phyloP scores from a whole-genome alignment of 2,113 vertebrate species.

The Aythya baeri region DNA sequence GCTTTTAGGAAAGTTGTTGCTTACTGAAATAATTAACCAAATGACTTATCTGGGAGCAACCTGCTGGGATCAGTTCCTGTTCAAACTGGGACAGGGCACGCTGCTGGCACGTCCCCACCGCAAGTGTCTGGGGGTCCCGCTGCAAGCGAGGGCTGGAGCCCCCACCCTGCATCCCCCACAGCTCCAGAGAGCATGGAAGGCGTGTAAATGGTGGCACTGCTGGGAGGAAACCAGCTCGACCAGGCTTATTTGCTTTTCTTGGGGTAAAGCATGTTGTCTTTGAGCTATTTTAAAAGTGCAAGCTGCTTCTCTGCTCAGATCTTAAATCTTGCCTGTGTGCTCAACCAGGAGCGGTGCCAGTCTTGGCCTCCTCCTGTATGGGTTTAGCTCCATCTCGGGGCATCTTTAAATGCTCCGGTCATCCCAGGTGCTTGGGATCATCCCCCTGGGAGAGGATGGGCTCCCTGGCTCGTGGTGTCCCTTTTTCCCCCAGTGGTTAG shows the following conservation, averaged over 20 bases:
- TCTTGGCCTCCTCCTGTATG: not conserved
- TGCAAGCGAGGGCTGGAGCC: too few relatives aligned
- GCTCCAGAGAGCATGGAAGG: not conserved
- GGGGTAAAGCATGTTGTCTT: not conserved
- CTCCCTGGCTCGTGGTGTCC: not conserved
- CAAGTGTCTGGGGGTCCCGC: fast-evolving
- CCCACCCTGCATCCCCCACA: fast-evolving
- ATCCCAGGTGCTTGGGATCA: fast-evolving
- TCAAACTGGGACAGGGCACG: fast-evolving
- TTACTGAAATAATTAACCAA: not conserved
- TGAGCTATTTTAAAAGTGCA: not conserved
- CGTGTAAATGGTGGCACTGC: not conserved
- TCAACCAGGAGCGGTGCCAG: not conserved
- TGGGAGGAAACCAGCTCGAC: not conserved
- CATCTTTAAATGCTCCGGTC: not conserved
- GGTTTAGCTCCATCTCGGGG: not conserved
- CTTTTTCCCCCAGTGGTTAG: not conserved
- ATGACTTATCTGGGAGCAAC: not conserved
- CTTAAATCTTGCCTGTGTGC: not conserved
- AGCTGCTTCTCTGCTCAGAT: not conserved
- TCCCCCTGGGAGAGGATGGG: not conserved
- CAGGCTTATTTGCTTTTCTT: not conserved
- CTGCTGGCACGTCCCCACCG: not conserved
- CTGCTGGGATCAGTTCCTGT: not conserved
- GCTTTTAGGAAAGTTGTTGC: not conserved